Percentiles rank a stretch among this genome's conserved stretches.
Evolutionary conservation across 2,113 vertebrate species (phyloP).

Genomic region (Eira barbara): DNA sequence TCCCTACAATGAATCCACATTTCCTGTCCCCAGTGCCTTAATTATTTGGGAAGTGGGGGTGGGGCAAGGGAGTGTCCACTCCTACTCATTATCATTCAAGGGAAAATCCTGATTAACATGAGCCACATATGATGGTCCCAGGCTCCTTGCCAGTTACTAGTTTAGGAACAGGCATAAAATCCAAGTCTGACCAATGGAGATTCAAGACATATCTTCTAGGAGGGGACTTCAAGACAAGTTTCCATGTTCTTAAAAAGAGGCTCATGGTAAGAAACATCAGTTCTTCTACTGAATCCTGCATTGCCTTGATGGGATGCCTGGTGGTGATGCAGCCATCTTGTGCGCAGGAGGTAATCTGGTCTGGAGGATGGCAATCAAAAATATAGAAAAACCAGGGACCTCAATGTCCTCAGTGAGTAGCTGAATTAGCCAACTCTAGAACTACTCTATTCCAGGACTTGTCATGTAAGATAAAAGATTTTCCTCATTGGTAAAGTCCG

Average conservation of each 20-base stretch:
- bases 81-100: neutral
- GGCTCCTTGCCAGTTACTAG: neutral
- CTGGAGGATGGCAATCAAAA: neutral
- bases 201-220: neutral
- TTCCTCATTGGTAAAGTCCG: neutral
- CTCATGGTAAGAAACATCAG: neutral
- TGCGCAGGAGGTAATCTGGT: neutral
- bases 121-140: neutral
- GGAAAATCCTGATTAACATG: neutral
- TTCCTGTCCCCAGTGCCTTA: neutral
- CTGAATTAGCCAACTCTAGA: neutral
- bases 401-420: neutral
- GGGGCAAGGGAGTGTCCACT: neutral
- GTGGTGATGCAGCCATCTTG: neutral
- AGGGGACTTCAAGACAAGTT: neutral
- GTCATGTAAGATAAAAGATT: neutral
- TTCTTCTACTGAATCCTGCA: neutral
- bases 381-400: neutral
- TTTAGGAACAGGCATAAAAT: neutral
- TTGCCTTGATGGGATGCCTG: neutral
- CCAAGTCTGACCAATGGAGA: neutral
- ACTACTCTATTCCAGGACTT: neutral
- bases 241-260: neutral
- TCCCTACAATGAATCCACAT: neutral
- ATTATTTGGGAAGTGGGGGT: neutral